A percentile compares a stretch with the other conserved stretches of the same genome.
phyloP scores from a whole-genome alignment of 2,113 vertebrate species.

The Ginglymostoma cirratum region DNA sequence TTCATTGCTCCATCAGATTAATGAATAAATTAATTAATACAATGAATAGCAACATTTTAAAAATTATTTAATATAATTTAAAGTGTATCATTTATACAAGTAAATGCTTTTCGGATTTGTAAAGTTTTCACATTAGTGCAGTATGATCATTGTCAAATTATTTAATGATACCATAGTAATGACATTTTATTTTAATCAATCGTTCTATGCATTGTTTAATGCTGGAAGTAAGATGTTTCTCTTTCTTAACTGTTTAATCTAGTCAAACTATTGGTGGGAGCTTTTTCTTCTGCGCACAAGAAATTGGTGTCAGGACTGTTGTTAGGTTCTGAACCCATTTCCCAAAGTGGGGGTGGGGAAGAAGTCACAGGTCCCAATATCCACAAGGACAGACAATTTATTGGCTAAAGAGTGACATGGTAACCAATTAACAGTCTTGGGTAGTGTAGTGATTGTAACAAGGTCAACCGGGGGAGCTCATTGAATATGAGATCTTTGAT shows the following conservation, averaged over 20 bases:
- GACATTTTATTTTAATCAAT: not conserved
- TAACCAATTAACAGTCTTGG: too few species aligned
- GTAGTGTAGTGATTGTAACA: too few species aligned
- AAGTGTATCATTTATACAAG: not conserved
- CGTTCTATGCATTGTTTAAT: not conserved
- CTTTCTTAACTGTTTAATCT: not conserved
- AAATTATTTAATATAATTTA: not conserved
- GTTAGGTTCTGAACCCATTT: not conserved
- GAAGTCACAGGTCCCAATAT: too few species aligned
- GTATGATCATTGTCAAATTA: not conserved
- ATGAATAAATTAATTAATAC: not conserved
- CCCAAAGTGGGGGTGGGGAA: too few species aligned
- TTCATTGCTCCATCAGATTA: constrained; percentile 3
- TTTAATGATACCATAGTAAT: not conserved
- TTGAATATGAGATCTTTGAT: too few species aligned
- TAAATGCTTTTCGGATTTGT: not conserved
- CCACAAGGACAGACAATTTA: too few species aligned
- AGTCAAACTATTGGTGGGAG: not conserved
- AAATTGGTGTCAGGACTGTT: not conserved
- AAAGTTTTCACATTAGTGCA: not conserved
- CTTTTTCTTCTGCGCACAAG: not conserved
- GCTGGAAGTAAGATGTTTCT: not conserved
- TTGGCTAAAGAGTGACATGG: too few species aligned
- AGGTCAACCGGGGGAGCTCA: too few species aligned
- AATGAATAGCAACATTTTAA: not conserved